Evolutionary conservation across 2,888 invertebrate species (phyloP), one percentile per base, ranked within the genome.

Genomic region (Drosophila paramelanica): DNA sequence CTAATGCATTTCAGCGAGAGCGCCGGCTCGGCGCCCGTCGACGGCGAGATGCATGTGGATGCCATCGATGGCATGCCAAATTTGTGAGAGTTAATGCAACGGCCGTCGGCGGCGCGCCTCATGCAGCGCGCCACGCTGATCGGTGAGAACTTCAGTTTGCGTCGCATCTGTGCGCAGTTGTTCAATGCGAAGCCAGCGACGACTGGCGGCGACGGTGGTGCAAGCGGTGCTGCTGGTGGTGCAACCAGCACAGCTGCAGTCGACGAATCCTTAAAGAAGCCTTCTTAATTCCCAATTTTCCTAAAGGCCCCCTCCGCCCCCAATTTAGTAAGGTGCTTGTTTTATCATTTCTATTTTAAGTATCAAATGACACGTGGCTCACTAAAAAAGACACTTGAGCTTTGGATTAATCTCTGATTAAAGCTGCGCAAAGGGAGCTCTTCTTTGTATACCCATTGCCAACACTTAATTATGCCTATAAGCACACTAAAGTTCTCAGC

Each of bases 1-100:
- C 93, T 95, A 87, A 94, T 96, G 92, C 96, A 96, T 92, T 96
- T 96, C 95, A 13, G 96, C 17, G 85, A 88, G 57, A 89, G 88
- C n/a, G 67, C 67, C 3, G 77, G 66, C 3, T 57, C 49, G 0
- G 43, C 46, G 1, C 47, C 62, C 4, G 42, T 49, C 2, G 41
- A 49, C 3, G 17, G 14, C 13, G 27, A 36, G n/a, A 46, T 23
- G 3, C 42, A 67, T 47, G 11, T 27, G 39, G 38, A 50, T 23
- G 20, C 25, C 43, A 11, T 11, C 1, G 61, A 51, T 42, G 66
- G 45, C 51, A 55, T 59, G 69, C 75, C 67, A 73, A 79, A 76
- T 82, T 91, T 90, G 91, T 91, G 90, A 91, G 90, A 90, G 71
- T 91, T 90, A 89, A 83, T 91, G 57, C 85, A 81, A 52, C 58